A percentile compares a stretch with the other conserved stretches of the same genome.
These are phyloP conservation scores for Leptopilina myrica DNA, from an alignment of 2,888 invertebrate genomes.

Conservation along the genomic window DNA sequence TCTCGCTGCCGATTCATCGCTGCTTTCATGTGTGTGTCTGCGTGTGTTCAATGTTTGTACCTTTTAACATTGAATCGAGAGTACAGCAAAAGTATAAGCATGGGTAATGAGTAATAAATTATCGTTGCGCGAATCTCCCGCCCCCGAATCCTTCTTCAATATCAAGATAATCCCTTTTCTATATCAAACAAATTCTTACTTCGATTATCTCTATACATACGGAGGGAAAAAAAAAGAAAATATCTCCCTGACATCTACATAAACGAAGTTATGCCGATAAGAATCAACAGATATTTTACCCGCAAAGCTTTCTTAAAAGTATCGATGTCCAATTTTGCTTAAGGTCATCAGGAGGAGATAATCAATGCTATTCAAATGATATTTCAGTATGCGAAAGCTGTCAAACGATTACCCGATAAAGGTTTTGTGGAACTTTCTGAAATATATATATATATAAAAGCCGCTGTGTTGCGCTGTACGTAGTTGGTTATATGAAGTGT, in stretches of 20 bases:
- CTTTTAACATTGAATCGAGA: slow-evolving; percentile 48
- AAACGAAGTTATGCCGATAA: slow-evolving; percentile 7
- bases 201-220: slow-evolving; percentile 38
- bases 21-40: background rate
- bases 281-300: slow-evolving; percentile 4
- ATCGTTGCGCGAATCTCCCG: slow-evolving; percentile 62
- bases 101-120: slow-evolving; percentile 73
- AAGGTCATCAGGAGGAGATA: slow-evolving; percentile 27
- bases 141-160: slow-evolving; percentile 50
- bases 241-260: slow-evolving; percentile 51
- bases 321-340: slow-evolving; percentile 46
- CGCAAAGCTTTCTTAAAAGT: slow-evolving; percentile 29
- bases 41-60: background rate
- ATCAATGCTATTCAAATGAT: slow-evolving; percentile 34
- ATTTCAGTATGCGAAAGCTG: slow-evolving; percentile 3
- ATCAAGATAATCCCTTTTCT: slow-evolving; percentile 46
- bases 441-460: background rate
- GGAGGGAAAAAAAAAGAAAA: slow-evolving; percentile 25
- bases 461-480: background rate
- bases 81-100: slow-evolving; percentile 56
- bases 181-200: slow-evolving; percentile 47
- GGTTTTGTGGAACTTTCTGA: background rate
- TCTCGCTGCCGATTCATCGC: slow-evolving; percentile 65
- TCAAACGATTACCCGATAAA: slow-evolving; percentile 2
- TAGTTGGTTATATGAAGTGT: background rate